Conservation (phyloP, 2,888 invertebrate genomes). For the Muschampia plurimacula region DNA sequence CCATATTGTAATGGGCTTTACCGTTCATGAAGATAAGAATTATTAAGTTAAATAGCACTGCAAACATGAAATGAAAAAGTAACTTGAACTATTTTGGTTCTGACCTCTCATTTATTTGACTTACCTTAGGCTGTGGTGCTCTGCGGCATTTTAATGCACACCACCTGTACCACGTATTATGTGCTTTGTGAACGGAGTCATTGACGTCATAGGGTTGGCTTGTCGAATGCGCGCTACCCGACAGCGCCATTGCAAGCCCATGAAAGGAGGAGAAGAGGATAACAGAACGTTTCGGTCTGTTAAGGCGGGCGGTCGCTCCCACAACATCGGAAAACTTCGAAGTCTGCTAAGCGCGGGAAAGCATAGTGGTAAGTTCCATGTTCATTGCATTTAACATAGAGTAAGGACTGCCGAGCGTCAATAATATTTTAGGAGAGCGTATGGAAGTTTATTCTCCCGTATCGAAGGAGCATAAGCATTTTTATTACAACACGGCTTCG, state of each 20-base stretch:
- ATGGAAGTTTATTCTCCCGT: slow-evolving; percentile 9
- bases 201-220: slow-evolving; percentile 78
- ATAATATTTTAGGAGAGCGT: background rate
- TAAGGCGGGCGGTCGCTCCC: slow-evolving; percentile 60
- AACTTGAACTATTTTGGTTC: slow-evolving; percentile 4
- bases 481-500: slow-evolving; percentile 21
- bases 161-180: slow-evolving; percentile 63
- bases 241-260: slow-evolving; percentile 51
- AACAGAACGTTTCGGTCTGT: slow-evolving; percentile 69
- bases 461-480: background rate
- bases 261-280: slow-evolving; percentile 39
- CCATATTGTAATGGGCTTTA: background rate
- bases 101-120: slow-evolving; percentile 19
- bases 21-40: background rate
- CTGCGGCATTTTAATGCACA: slow-evolving; percentile 56
- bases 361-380: slow-evolving; percentile 64
- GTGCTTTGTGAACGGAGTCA: slow-evolving; percentile 80
- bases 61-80: background rate
- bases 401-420: background rate
- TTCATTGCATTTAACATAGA: slow-evolving; percentile 8
- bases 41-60: background rate
- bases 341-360: slow-evolving; percentile 67
- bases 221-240: slow-evolving; percentile 58
- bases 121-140: slow-evolving; percentile 16
- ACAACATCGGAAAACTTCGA: slow-evolving; percentile 48